Percentiles rank a stretch among this genome's conserved stretches.
Conservation (phyloP, 2,113 vertebrate genomes). For the Crotalus viridis region DNA sequence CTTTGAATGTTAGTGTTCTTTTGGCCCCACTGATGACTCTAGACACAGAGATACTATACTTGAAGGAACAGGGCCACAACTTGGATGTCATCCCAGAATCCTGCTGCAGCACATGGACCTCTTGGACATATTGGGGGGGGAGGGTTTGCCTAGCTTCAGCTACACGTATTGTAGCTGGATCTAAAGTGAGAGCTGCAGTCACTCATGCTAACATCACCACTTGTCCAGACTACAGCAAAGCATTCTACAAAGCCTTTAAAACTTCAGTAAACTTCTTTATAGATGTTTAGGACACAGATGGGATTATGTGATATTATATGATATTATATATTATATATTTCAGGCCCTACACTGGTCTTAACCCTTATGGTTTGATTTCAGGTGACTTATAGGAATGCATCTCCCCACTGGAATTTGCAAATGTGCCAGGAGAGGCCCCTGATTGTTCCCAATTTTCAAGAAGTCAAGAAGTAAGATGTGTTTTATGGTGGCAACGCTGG, state of each 20-base stretch:
- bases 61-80: background rate
- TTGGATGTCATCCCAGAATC: background rate
- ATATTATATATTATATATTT: background rate
- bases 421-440: background rate
- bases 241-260: background rate
- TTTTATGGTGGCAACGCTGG: background rate
- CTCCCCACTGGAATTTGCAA: background rate
- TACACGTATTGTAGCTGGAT: background rate
- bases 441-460: background rate
- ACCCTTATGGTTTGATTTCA: background rate
- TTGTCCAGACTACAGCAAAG: background rate
- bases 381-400: background rate
- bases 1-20: background rate
- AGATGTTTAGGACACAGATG: background rate
- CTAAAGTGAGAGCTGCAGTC: background rate
- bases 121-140: background rate
- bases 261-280: background rate
- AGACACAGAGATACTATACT: background rate
- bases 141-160: background rate
- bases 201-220: background rate
- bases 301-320: background rate
- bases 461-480: background rate
- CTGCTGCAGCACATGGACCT: background rate
- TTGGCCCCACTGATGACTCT: background rate
- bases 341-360: background rate